Evolutionary conservation across 2,797 vertebrate genomes (phyloP).

Genomic region (Linurgus olivaceus): DNA sequence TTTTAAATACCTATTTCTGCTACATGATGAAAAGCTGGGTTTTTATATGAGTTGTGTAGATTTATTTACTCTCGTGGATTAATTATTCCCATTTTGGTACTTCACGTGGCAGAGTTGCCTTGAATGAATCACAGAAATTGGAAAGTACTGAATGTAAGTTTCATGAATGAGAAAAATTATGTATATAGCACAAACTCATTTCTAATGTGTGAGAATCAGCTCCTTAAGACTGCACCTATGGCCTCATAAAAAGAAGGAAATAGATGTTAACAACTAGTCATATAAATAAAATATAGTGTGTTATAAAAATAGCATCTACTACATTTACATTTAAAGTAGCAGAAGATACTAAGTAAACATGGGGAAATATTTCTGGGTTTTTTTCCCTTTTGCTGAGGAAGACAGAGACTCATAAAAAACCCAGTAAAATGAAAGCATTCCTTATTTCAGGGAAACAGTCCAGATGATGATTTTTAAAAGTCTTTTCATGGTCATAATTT

Average conservation of each 20-base stretch:
- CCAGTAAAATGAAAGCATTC: not conserved
- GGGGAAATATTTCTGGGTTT: fast-evolving
- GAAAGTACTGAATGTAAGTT: not conserved
- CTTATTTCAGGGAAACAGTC: not conserved
- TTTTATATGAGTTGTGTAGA: not conserved
- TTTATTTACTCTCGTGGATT: not conserved
- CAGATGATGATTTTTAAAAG: not conserved
- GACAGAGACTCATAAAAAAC: not conserved
- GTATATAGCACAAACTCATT: not conserved
- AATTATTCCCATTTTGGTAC: not conserved
- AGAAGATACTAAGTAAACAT: not conserved
- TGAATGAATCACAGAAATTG: not conserved
- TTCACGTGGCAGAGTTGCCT: not conserved
- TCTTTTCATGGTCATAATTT: not conserved
- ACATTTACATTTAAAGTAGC: not conserved
- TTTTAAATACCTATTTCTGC: not conserved
- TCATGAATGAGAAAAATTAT: not conserved
- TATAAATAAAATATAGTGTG: not conserved
- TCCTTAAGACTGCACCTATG: not conserved
- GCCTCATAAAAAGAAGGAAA: not conserved
- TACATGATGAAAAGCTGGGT: not conserved
- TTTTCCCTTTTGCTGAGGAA: not conserved
- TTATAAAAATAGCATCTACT: not conserved
- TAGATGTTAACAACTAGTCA: not conserved
- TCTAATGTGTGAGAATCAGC: not conserved